Evolutionary conservation across 2,113 vertebrate genomes (phyloP).

Genomic region (Martes martes): DNA sequence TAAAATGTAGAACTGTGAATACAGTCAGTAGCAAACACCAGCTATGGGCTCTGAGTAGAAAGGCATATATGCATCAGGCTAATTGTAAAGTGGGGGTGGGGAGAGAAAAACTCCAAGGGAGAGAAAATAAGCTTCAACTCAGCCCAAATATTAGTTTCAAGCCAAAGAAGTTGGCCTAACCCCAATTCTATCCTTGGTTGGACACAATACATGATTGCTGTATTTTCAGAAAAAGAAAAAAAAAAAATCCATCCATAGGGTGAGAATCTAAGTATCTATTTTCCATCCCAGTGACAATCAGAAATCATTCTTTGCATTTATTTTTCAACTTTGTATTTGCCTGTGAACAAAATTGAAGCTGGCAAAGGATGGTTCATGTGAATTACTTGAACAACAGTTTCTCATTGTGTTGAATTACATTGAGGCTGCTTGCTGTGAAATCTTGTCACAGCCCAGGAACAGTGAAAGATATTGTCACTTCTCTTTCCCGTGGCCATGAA

Average conservation of each 20-base stretch:
- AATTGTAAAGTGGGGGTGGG: not conserved
- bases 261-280: slow-evolving; percentile 56
- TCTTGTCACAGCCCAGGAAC: slow-evolving; percentile 36
- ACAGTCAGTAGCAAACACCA: not conserved
- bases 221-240: slow-evolving; percentile 28
- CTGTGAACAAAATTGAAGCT: slow-evolving; percentile 59
- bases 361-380: slow-evolving; percentile 44
- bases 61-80: slow-evolving; percentile 40
- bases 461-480: slow-evolving; percentile 38
- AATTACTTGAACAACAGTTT: slow-evolving; percentile 59
- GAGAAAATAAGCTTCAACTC: slow-evolving; percentile 13
- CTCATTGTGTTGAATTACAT: slow-evolving; percentile 63
- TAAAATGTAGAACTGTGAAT: not conserved
- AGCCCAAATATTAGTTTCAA: slow-evolving; percentile 46
- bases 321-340: slow-evolving; percentile 54
- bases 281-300: slow-evolving; percentile 52
- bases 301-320: slow-evolving; percentile 62
- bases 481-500: not conserved
- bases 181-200: slow-evolving; percentile 24
- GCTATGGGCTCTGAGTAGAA: not conserved
- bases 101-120: not conserved
- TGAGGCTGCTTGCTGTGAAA: slow-evolving; percentile 41
- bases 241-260: not conserved
- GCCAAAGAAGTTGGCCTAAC: not conserved
- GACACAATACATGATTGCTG: not conserved